A percentile compares a stretch with the other conserved stretches of the same genome.
Evolutionary conservation across 2,113 vertebrate genomes (phyloP).

Genomic region (Synodontis membranacea): DNA sequence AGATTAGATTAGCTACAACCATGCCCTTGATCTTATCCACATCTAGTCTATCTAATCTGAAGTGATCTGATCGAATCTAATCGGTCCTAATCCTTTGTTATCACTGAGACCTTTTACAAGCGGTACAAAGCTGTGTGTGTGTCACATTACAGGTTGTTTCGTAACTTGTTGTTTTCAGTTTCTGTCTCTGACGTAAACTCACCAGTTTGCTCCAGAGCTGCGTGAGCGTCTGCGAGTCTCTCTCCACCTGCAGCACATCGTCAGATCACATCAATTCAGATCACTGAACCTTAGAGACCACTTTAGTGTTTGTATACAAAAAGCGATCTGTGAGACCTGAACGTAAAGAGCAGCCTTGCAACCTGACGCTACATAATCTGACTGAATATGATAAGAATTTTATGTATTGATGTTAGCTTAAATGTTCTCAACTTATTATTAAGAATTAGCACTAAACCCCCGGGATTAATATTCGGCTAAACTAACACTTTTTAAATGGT

Average conservation of each 20-base stretch:
- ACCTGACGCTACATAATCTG: background rate
- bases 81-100: background rate
- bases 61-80: background rate
- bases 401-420: background rate
- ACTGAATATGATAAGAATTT: background rate
- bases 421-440: background rate
- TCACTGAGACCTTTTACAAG: background rate
- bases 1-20: background rate
- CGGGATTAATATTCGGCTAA: background rate
- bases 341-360: background rate
- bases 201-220: slow-evolving; percentile 22
- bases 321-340: background rate
- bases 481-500: too few relatives aligned
- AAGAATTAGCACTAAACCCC: background rate
- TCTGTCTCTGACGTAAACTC: background rate
- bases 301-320: background rate
- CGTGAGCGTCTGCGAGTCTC: background rate
- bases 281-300: background rate
- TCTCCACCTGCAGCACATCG: background rate
- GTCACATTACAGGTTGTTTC: background rate
- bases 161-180: background rate
- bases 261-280: background rate
- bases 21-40: background rate
- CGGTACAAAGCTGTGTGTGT: background rate
- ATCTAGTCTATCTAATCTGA: background rate